Evolutionary conservation across 2,113 vertebrate species (phyloP).

Genomic region (Ammodytes marinus): DNA sequence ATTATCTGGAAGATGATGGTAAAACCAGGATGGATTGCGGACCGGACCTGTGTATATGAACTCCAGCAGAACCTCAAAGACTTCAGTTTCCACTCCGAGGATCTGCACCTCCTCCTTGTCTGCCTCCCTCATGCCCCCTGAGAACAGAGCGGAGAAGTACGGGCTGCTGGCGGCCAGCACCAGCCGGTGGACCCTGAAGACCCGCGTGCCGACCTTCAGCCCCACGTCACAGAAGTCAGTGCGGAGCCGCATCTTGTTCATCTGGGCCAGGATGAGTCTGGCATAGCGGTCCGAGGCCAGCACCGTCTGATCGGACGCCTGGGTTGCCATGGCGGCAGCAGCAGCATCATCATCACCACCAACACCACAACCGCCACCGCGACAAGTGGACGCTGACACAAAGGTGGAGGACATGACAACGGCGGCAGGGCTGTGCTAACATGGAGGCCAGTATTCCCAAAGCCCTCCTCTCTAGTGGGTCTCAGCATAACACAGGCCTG

Average conservation of each 20-base stretch:
- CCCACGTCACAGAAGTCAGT: constrained; percentile 94
- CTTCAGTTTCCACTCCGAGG: constrained; percentile 90
- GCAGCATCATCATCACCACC: constrained; percentile 36
- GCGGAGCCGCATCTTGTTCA: constrained; percentile 92
- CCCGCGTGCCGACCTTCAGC: constrained; percentile 88
- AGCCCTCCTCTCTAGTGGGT: constrained; percentile 25
- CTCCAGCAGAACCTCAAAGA: constrained; percentile 92
- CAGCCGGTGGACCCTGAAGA: constrained; percentile 91
- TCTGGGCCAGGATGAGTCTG: constrained; percentile 91
- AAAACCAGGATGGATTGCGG: neutral
- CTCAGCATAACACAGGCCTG: constrained; percentile 22
- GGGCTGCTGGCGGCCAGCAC: constrained; percentile 96
- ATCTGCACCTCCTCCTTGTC: constrained; percentile 92
- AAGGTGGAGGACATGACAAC: constrained; percentile 82
- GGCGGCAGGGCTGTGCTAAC: constrained; percentile 40
- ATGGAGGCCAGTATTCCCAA: constrained; percentile 43
- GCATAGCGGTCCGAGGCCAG: constrained; percentile 90
- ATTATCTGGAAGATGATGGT: neutral
- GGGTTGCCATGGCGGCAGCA: constrained; percentile 60
- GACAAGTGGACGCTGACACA: constrained; percentile 38
- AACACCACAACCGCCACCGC: constrained; percentile 29
- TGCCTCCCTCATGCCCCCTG: constrained; percentile 93
- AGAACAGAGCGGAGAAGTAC: constrained; percentile 94
- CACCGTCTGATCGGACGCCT: constrained; percentile 67
- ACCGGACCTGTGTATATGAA: constrained; percentile 94